A percentile compares a stretch with the other conserved stretches of the same genome.
phyloP scores from a whole-genome alignment of 2,888 invertebrate species.

The Panopea generosa region DNA sequence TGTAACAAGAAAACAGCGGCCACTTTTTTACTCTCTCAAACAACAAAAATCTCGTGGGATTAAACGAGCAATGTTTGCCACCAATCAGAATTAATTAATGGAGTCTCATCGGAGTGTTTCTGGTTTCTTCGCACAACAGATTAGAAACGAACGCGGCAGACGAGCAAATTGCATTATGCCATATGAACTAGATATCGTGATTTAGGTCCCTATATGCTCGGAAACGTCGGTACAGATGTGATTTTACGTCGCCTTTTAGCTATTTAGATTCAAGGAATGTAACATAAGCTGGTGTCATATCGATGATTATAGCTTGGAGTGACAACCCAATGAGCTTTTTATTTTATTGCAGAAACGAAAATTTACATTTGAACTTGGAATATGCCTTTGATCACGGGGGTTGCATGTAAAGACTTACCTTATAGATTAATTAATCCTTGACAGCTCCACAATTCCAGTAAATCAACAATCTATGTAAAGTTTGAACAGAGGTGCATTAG shows the following conservation, averaged over 20 bases:
- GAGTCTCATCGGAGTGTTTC: conserved; percentile 52
- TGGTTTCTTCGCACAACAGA: conserved; percentile 53
- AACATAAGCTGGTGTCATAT: conserved; percentile 1
- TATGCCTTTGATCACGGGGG: background rate
- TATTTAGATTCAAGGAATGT: conserved; percentile 10
- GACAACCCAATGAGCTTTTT: background rate
- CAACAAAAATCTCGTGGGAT: conserved; percentile 43
- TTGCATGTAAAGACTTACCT: too few species aligned
- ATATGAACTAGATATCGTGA: conserved; percentile 15
- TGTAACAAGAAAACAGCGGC: conserved; percentile 30
- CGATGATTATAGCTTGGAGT: conserved; percentile 5
- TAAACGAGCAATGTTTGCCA: conserved; percentile 42
- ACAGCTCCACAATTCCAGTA: too few species aligned
- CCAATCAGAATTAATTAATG: conserved; percentile 65
- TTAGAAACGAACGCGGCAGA: conserved; percentile 16
- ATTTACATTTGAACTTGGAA: conserved; percentile 9
- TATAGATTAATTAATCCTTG: too few species aligned
- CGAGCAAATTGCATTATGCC: conserved; percentile 16
- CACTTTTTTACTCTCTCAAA: conserved; percentile 47
- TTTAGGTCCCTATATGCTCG: conserved; percentile 19
- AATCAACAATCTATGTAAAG: too few species aligned
- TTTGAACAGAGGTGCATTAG: too few species aligned
- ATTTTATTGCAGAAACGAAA: background rate
- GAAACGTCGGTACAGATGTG: conserved; percentile 16
- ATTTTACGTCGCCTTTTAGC: conserved; percentile 17